Evolutionary conservation across 2,888 invertebrate genomes (phyloP), one percentile per base, ranked within the genome.

Genomic region (Limenitis camilla): DNA sequence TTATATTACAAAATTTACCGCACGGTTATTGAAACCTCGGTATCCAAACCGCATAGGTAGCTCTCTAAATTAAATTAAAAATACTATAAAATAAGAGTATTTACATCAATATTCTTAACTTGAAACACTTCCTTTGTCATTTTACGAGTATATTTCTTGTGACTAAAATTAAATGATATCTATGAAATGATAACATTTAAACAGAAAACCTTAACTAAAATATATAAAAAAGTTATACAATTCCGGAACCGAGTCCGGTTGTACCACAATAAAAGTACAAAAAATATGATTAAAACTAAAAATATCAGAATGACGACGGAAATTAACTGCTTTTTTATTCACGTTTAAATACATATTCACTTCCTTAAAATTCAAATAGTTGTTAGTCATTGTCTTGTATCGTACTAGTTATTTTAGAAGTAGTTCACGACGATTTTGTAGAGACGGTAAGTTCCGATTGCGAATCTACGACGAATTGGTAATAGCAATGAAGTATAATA

Each of bases 401-500:
- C 3, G 19, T 32, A 30, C 19, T 38, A 30, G 29, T 29, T 35
- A 35, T 45, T 36, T 45, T n/a, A 35, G 29, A 30, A 29, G 9
- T 11, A 8, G 36, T 39, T 27, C 32, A 40, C 47, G 29, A 42
- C 40, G 40, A 49, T 53, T 38, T 49, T 53, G 30, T 49, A 55
- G 44, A 51, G 40, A 45, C 8, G 29, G 38, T 11, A 10, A 38
- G 36, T 49, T 31, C 45, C 38, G 40, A 47, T 53, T 49, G 53
- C 49, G 28, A 49, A 49, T 49, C 41, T 55, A 56, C 35, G 50
- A 52, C 58, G 53, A 60, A 60, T 60, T 31, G 58, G 43, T 60
- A 55, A 60, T 60, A 53, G 48, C 46, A 43, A 53, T 48, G 49
- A 32, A 43, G 30, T 38, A 41, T 45, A 36, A 50, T 47, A 56